phyloP scores from a whole-genome alignment of 2,113 vertebrate species.

The Tragelaphus imberbis region DNA sequence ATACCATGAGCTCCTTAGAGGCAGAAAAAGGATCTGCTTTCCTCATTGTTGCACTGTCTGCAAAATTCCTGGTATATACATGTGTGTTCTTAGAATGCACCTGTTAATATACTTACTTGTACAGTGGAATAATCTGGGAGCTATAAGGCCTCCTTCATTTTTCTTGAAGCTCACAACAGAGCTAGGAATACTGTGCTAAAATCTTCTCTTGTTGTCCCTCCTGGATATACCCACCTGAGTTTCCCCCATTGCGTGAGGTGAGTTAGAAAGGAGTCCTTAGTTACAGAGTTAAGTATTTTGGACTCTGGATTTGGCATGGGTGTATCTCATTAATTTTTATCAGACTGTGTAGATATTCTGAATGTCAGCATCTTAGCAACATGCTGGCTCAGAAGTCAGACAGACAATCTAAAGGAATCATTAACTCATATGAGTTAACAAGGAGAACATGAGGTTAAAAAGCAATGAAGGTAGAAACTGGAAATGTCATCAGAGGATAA shows the following conservation, averaged over 20 bases:
- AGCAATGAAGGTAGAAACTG: background rate
- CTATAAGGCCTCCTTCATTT: background rate
- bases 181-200: background rate
- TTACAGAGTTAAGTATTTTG: background rate
- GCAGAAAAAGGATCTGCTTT: background rate
- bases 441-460: background rate
- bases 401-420: background rate
- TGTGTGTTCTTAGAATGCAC: background rate
- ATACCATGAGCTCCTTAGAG: background rate
- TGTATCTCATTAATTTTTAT: background rate
- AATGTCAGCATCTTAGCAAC: background rate
- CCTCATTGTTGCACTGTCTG: background rate
- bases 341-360: background rate
- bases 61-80: background rate
- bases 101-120: background rate
- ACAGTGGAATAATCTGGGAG: background rate
- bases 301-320: background rate
- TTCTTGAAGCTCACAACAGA: background rate
- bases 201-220: background rate
- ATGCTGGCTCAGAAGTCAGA: background rate
- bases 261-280: background rate
- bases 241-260: background rate
- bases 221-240: background rate
- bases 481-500: background rate
- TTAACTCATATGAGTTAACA: background rate